Base-by-base conservation (phyloP, 2,888 invertebrate genomes). In the Pollenia labialis region DNA sequence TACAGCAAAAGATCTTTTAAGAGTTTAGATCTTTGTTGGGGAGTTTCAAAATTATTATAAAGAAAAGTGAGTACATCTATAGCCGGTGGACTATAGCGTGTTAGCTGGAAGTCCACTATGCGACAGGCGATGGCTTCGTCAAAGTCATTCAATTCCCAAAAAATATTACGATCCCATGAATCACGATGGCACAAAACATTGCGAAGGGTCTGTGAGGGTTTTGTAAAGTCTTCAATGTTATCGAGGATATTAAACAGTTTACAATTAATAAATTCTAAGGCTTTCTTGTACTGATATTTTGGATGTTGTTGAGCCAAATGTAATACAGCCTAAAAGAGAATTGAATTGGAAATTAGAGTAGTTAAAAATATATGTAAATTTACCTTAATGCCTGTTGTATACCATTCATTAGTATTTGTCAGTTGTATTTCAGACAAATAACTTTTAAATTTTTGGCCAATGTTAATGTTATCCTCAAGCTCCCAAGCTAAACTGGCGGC, bases 41-140 rank as follows among this genome's bases (percentile, higher is more conserved):
- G 89, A 1, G 92, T 90, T 2, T 94, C 91, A 50, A 82, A 71
- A 82, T 94, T 94, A 6, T 94, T 90, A 74, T 94, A 94, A 0
- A 95, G 90, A 23, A 94, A 90, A 42, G 93, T 93, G 9, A 94
- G 90, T 1, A 95, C 91, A 88, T 95, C 95, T 69, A 95, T 93
- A 0, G 94, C 93, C 1, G 95, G 94, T 0, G 95, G 94, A 23
- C 93, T 93, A 85, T 95, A 95, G n/a, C 94, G 93, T 0, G 93
- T 89, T 77, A 95, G 88, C 89, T 95, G 95, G 88, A 94, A 95
- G 89, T 95, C 95, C 2, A 95, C 93, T 44, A 95, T 89, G 50
- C 94, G 90, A 82, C 94, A 94, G 8, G 92, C 92, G 0, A 92
- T 89, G 2, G 93, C 93, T 52, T 74, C 52, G 4, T 64, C 18